Evolutionary conservation across 2,888 invertebrate species (phyloP).

Genomic region (Megalurothrips usitatus): DNA sequence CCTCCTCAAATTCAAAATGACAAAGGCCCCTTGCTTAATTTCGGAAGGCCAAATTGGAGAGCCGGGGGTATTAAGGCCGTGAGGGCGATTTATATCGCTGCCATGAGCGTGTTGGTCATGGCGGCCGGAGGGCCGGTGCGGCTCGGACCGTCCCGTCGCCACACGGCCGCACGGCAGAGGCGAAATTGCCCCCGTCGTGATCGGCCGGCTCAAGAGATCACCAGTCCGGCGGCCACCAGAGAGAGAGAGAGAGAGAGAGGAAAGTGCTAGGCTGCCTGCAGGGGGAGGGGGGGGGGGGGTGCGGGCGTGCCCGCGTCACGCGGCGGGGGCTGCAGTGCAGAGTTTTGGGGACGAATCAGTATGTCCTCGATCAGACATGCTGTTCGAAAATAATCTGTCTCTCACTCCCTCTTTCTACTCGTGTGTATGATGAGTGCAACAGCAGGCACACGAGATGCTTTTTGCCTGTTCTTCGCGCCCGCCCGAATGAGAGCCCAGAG

Average conservation of each 20-base stretch:
- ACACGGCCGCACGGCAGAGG: not conserved
- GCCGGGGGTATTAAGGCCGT: not conserved
- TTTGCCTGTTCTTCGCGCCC: too few relatives aligned
- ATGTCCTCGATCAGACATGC: too few relatives aligned
- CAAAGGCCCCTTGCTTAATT: conserved; percentile 14
- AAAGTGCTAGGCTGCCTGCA: not conserved
- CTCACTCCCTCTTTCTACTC: too few relatives aligned
- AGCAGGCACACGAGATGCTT: too few relatives aligned
- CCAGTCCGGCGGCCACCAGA: not conserved
- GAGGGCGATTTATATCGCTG: not conserved
- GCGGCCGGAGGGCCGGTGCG: not conserved
- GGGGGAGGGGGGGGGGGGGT: not conserved
- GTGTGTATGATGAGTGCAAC: too few relatives aligned
- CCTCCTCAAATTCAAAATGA: conserved; percentile 14
- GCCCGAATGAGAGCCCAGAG: too few relatives aligned
- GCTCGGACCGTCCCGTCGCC: not conserved
- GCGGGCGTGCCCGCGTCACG: not conserved
- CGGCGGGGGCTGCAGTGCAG: too few relatives aligned
- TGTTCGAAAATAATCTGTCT: too few relatives aligned
- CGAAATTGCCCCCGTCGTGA: conserved; percentile 19
- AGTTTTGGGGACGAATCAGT: too few relatives aligned
- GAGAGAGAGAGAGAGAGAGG: too few relatives aligned
- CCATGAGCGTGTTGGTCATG: not conserved
- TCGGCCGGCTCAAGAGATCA: conserved; percentile 9
- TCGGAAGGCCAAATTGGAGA: not conserved